These are phyloP conservation scores for Cottus gobio DNA, from an alignment of 2,113 vertebrate genomes.

Conservation along the genomic window DNA sequence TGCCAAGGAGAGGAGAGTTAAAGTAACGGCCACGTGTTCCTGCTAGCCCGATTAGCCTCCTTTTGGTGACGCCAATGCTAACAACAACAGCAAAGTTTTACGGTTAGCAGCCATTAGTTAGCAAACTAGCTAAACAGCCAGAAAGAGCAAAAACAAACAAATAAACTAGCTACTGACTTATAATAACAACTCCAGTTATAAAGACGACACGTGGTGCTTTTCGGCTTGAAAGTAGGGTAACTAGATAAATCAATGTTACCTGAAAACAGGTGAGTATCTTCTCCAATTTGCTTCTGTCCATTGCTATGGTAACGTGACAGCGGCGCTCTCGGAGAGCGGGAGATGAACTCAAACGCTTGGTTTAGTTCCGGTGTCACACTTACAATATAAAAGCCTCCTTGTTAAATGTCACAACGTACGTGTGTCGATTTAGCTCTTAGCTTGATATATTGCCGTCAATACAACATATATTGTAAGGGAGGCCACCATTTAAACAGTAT, in stretches of 20 bases:
- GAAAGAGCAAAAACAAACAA: neutral
- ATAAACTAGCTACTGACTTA: neutral
- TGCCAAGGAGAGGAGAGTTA: conserved; percentile 39
- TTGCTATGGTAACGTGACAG: conserved; percentile 67
- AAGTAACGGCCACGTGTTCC: neutral
- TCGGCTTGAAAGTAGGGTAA: neutral
- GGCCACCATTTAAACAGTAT: rapidly evolving
- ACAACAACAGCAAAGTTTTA: neutral
- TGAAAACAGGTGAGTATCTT: conserved; percentile 66
- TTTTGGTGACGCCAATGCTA: neutral
- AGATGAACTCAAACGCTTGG: conserved; percentile 33
- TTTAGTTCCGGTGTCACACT: conserved; percentile 61
- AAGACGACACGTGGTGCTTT: neutral
- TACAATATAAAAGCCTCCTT: conserved; percentile 41
- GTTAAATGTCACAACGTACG: neutral
- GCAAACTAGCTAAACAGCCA: neutral
- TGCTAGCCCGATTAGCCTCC: neutral
- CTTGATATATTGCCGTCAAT: rapidly evolving
- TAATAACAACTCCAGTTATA: neutral
- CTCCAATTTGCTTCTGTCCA: conserved; percentile 64
- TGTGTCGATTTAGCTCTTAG: rapidly evolving
- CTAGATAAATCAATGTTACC: conserved; percentile 51
- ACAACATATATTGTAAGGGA: rapidly evolving
- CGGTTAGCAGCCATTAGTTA: conserved; percentile 1
- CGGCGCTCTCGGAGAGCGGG: conserved; percentile 41